A percentile compares a stretch with the other conserved stretches of the same genome.
Evolutionary conservation across 2,888 invertebrate genomes (phyloP).

Genomic region (Limenitis camilla): DNA sequence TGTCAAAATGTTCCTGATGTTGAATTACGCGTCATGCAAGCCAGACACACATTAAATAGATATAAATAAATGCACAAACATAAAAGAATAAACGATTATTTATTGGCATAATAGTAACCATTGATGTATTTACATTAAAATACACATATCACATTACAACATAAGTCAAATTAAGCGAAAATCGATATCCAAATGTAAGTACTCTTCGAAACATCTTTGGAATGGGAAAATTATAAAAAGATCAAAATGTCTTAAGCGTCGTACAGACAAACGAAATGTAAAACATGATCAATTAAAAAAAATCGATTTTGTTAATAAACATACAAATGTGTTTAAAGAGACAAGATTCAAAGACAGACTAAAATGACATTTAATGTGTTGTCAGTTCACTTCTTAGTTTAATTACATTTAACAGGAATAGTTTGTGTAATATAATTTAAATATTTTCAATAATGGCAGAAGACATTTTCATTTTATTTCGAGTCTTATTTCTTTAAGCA

Average conservation of each 20-base stretch:
- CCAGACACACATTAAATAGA: neutral
- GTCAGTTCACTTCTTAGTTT: too few species aligned
- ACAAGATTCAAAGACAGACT: too few species aligned
- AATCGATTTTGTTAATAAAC: neutral
- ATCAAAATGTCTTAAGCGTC: constrained; percentile 3
- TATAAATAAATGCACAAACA: constrained; percentile 35
- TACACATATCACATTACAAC: constrained; percentile 70
- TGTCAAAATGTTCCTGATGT: too few species aligned
- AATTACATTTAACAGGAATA: too few species aligned
- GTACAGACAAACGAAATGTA: neutral
- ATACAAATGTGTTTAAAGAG: neutral
- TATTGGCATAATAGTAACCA: constrained; percentile 64
- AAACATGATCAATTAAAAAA: constrained; percentile 2
- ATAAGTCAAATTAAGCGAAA: constrained; percentile 58
- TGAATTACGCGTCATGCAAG: too few species aligned
- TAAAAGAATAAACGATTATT: constrained; percentile 70
- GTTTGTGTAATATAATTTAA: too few species aligned
- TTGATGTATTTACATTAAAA: constrained; percentile 64
- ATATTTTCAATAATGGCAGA: neutral
- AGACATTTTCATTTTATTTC: neutral
- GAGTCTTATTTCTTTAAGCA: constrained; percentile 1
- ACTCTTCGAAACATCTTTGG: constrained; percentile 26
- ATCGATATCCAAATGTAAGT: constrained; percentile 34
- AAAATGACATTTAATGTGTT: too few species aligned
- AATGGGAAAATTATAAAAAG: constrained; percentile 22